These are phyloP conservation scores for Steatornis caripensis DNA, from an alignment of 2,113 vertebrate genomes.

Conservation along the genomic window DNA sequence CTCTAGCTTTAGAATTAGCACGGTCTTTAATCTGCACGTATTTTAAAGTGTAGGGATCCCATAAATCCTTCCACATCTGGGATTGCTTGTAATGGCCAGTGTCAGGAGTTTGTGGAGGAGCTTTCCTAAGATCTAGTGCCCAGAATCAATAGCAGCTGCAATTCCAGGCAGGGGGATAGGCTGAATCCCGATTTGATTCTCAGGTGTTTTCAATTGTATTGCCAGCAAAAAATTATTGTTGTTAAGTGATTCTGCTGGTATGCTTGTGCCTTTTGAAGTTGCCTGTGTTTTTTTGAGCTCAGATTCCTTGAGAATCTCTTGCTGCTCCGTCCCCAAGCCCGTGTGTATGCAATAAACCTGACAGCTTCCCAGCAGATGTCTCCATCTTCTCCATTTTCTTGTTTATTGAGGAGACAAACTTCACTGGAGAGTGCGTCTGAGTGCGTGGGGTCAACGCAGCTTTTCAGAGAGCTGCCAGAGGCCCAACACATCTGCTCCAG, in stretches of 20 bases:
- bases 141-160: slow-evolving; percentile 64
- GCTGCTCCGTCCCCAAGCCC: slow-evolving; percentile 10
- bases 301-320: slow-evolving; percentile 48
- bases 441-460: not conserved
- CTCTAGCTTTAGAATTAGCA: not conserved
- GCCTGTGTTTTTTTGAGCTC: slow-evolving; percentile 60
- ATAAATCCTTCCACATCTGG: slow-evolving; percentile 68
- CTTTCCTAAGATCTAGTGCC: slow-evolving; percentile 56
- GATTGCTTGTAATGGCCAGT: slow-evolving; percentile 28
- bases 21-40: not conserved
- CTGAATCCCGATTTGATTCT: slow-evolving; percentile 25
- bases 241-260: slow-evolving; percentile 27
- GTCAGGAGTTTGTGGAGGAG: slow-evolving; percentile 56
- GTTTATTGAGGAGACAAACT: not conserved
- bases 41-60: slow-evolving; percentile 36
- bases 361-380: slow-evolving; percentile 66
- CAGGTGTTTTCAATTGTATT: slow-evolving; percentile 61
- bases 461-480: not conserved
- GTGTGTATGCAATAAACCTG: slow-evolving; percentile 52
- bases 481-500: not conserved
- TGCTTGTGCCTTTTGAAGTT: slow-evolving; percentile 60
- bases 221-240: slow-evolving; percentile 29
- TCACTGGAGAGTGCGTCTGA: not conserved
- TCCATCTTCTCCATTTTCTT: slow-evolving; percentile 43
- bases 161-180: not conserved